Conservation (phyloP, 2,113 vertebrate species). For the Rhipidura dahli region DNA sequence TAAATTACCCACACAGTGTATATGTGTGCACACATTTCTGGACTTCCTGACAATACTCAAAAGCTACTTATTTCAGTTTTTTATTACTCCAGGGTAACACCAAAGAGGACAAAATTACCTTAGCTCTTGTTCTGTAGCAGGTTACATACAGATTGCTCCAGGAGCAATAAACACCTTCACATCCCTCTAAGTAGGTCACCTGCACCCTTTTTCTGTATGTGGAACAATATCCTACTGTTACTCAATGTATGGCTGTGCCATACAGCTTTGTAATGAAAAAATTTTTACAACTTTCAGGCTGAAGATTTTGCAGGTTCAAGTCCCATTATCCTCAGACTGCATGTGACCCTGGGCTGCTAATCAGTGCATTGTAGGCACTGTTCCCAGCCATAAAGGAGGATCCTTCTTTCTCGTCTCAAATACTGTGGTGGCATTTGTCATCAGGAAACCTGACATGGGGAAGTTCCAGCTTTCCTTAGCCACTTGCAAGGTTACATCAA, state of each 20-base stretch:
- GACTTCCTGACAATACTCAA: neutral
- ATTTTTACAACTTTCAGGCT: neutral
- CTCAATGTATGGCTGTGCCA: neutral
- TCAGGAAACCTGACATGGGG: neutral
- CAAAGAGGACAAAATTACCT: neutral
- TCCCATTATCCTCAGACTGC: neutral
- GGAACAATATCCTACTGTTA: neutral
- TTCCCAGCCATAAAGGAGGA: neutral
- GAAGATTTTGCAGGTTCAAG: neutral
- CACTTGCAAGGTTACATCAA: neutral
- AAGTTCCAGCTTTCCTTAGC: neutral
- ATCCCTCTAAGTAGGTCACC: neutral
- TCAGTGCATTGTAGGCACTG: neutral
- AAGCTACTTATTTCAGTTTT: neutral
- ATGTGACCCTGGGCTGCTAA: neutral
- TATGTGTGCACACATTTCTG: neutral
- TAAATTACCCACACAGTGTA: neutral
- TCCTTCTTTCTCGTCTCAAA: neutral
- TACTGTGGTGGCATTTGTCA: neutral
- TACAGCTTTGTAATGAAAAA: neutral
- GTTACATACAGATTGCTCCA: neutral
- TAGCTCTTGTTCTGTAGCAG: neutral
- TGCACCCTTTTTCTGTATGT: neutral
- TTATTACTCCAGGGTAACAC: neutral
- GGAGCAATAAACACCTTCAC: neutral